Percentiles rank a stretch among this genome's conserved stretches.
These are phyloP conservation scores for Cirrhinus molitorella DNA, from an alignment of 2,797 vertebrate species.

Conservation along the genomic window DNA sequence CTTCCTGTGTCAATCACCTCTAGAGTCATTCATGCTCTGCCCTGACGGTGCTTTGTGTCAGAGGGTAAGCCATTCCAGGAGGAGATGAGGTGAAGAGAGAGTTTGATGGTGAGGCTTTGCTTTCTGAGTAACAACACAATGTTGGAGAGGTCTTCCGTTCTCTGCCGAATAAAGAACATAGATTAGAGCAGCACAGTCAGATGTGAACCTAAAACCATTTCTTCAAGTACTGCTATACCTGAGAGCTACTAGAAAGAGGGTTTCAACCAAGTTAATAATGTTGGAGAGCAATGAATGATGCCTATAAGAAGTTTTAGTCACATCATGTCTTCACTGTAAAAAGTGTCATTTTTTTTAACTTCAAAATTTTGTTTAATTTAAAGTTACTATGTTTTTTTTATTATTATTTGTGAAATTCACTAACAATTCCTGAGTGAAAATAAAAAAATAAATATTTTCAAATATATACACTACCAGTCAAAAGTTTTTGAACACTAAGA, in stretches of 20 bases:
- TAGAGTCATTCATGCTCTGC: slow-evolving; percentile 63
- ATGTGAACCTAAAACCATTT: background rate
- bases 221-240: background rate
- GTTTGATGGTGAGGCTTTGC: background rate
- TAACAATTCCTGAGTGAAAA: too few relatives aligned
- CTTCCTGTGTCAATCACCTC: slow-evolving; percentile 58
- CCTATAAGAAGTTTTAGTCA: background rate
- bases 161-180: slow-evolving; percentile 16
- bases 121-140: slow-evolving; percentile 21
- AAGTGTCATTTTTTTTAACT: background rate
- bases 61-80: slow-evolving; percentile 28
- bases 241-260: background rate
- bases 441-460: too few relatives aligned
- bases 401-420: too few relatives aligned
- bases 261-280: background rate
- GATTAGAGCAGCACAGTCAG: background rate
- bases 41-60: slow-evolving; percentile 37
- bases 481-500: too few relatives aligned
- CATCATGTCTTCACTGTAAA: background rate
- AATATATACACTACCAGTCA: too few relatives aligned
- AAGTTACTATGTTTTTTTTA: too few relatives aligned
- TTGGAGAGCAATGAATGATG: background rate
- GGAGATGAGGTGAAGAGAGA: slow-evolving; percentile 33
- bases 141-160: slow-evolving; percentile 14
- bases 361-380: too few relatives aligned